Base-by-base conservation (phyloP, 1,140 invertebrate genomes). In the Drosophila oshimai region DNA sequence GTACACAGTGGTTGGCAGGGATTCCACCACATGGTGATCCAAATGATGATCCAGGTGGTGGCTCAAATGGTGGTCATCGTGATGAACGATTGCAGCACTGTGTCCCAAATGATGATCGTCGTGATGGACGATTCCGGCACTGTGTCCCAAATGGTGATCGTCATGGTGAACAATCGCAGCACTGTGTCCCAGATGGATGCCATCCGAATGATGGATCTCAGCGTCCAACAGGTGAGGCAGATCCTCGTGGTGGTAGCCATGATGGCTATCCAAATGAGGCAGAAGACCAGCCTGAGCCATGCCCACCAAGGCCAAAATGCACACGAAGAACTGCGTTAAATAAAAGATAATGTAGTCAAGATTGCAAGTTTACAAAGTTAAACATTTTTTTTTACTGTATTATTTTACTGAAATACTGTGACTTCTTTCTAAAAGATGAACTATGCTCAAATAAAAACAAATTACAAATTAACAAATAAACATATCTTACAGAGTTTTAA, bases 101-200 rank as follows among this genome's bases (percentile, higher is more conserved):
- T 89, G 86, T 4, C 80, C 44, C 3, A 53, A 41, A 6, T 41
- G 49, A 10, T 53, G 49, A 13, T 41, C 54, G 9, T 71, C 76
- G 13, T 74, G 64, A 22, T 69, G 49, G 12, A 86, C 84, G 6
- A 86, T 58, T 0, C 76, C 61, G 4, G 83, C 71, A 24, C 72
- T 79, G 13, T 89, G 86, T 4, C 80, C 44, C 3, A 53, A 41
- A 6, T 41, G 49, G 13, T 53, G 49, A 13, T 41, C 54, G 9
- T 71, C 76, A 17, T 74, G 64, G 20, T 69, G 54, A 12, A 89
- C 87, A 5, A 89, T 49, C 0, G 81, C 65, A 2, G 87, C 74
- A 28, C 74, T 83, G 18, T 89, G 87, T 6, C 84, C 87, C 10
- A 89, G n/a, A 17, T 89, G 87, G 1, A 89, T 67, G 49, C 87